These are phyloP conservation scores for Aphidius ervi DNA, from an alignment of 1,140 invertebrate species.

Conservation along the genomic window DNA sequence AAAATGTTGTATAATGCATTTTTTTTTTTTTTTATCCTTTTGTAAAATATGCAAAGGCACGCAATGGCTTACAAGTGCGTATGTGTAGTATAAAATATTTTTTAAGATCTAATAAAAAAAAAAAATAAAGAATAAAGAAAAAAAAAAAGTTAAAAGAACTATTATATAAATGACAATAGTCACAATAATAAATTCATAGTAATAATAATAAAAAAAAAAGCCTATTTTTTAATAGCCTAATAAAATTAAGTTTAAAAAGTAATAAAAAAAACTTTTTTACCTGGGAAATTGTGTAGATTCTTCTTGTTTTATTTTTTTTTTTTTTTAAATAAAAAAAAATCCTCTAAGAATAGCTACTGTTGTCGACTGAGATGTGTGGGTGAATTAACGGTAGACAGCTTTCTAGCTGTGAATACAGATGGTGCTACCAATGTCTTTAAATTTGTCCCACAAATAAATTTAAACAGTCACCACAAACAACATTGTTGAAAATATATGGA, in stretches of 20 bases:
- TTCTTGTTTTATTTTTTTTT: background rate
- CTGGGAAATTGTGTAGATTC: background rate
- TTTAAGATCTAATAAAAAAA: no score
- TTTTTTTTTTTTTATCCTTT: no score
- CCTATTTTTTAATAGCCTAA: no score
- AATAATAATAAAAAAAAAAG: no score
- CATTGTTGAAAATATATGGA: background rate
- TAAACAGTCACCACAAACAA: background rate
- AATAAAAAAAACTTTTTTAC: no score
- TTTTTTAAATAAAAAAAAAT: background rate
- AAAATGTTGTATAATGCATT: no score
- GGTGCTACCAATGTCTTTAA: conserved; percentile 26
- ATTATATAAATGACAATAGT: no score
- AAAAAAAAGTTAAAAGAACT: no score
- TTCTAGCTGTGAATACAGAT: conserved; percentile 33
- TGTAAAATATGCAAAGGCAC: conserved; percentile 7
- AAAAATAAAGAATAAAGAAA: no score
- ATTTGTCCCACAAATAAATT: background rate
- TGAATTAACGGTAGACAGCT: conserved; percentile 17
- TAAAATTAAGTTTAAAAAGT: no score
- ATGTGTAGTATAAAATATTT: conserved; percentile 13
- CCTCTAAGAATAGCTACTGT: background rate
- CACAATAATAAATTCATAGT: no score
- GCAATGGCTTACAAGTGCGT: conserved; percentile 9
- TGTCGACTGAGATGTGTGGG: conserved; percentile 21